phyloP scores from a whole-genome alignment of 2,113 vertebrate species.

The Bos indicus region DNA sequence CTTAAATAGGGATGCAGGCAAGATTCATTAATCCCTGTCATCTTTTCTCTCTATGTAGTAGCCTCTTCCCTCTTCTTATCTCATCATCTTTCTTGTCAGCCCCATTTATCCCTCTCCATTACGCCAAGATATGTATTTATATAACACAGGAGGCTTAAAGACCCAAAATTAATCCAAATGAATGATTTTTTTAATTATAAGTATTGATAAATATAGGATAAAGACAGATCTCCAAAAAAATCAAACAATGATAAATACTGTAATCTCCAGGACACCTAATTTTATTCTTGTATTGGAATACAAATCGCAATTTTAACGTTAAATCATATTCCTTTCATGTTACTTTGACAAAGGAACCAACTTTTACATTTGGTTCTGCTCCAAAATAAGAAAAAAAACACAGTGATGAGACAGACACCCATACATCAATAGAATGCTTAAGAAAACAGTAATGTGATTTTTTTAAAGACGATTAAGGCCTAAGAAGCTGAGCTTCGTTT shows the following conservation, averaged over 20 bases:
- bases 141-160: not conserved
- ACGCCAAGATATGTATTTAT: not conserved
- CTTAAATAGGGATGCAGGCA: constrained; percentile 79
- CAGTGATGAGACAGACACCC: not conserved
- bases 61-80: constrained; percentile 39
- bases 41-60: constrained; percentile 69
- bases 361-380: constrained; percentile 7
- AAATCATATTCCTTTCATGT: not conserved
- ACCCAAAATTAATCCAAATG: not conserved
- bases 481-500: not conserved
- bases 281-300: not conserved
- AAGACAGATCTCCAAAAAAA: not conserved
- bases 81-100: not conserved
- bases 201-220: not conserved
- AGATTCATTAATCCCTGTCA: constrained; percentile 82
- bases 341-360: not conserved
- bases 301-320: not conserved
- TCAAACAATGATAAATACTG: not conserved
- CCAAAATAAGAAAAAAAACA: not conserved
- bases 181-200: not conserved
- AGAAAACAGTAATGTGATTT: not conserved
- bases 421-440: not conserved
- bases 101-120: not conserved
- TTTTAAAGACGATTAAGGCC: not conserved
- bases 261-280: not conserved